Evolutionary conservation across 2,888 invertebrate genomes (phyloP).

Genomic region (Apotomis capreana): DNA sequence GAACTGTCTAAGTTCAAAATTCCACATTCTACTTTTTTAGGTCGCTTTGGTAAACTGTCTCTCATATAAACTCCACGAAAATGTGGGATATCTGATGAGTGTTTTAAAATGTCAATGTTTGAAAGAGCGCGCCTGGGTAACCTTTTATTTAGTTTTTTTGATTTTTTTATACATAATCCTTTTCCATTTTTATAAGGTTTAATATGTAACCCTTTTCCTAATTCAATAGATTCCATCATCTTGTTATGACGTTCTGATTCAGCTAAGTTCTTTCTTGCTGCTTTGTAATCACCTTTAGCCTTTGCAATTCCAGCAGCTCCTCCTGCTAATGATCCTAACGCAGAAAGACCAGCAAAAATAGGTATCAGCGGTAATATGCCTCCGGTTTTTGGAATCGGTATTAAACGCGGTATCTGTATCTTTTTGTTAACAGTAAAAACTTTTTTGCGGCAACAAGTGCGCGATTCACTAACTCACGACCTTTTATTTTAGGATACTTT

Average conservation of each 20-base stretch:
- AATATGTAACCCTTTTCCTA: slow-evolving; percentile 21
- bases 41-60: slow-evolving; percentile 1
- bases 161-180: background rate
- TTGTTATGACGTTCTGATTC: slow-evolving; percentile 7
- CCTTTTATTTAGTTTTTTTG: slow-evolving; percentile 11
- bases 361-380: slow-evolving; percentile 3
- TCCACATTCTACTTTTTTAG: slow-evolving; percentile 12
- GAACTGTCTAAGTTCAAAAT: slow-evolving; percentile 18
- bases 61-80: slow-evolving; percentile 27
- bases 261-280: slow-evolving; percentile 43
- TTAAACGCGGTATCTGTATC: slow-evolving; percentile 55
- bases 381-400: slow-evolving; percentile 48
- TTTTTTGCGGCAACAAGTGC: slow-evolving; percentile 37
- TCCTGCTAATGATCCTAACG: slow-evolving; percentile 55
- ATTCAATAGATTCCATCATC: slow-evolving; percentile 3
- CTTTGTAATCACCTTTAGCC: slow-evolving; percentile 50
- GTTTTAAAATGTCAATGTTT: slow-evolving; percentile 1
- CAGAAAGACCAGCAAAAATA: slow-evolving; percentile 54
- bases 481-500: background rate
- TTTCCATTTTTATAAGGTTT: background rate
- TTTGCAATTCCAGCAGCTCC: slow-evolving; percentile 57
- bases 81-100: background rate
- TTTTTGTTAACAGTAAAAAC: slow-evolving; percentile 55
- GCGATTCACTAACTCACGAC: slow-evolving; percentile 21
- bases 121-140: slow-evolving; percentile 5